phyloP scores from a whole-genome alignment of 1,140 invertebrate genomes.

The Amyelois transitella region DNA sequence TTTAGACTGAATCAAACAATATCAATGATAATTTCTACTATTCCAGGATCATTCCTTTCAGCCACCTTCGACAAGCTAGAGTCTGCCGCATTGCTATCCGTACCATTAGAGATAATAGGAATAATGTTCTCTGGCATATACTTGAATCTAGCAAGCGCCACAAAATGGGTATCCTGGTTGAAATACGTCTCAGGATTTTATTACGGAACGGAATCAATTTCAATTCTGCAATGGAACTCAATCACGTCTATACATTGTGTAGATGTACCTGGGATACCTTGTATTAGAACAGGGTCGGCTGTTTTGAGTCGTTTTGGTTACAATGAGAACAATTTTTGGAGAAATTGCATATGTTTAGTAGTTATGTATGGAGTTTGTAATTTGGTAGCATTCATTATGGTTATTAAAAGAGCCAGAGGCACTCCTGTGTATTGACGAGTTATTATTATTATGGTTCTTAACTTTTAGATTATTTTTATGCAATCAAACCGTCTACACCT shows the following conservation, averaged over 20 bases:
- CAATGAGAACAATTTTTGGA: constrained; percentile 36
- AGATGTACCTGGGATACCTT: constrained; percentile 32
- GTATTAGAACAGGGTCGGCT: constrained; percentile 43
- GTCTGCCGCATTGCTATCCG: constrained; percentile 73
- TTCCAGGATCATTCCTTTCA: constrained; percentile 75
- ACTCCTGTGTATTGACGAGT: constrained; percentile 23
- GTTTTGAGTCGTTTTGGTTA: constrained; percentile 54
- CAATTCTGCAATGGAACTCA: constrained; percentile 77
- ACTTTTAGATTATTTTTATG: no score
- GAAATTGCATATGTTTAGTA: constrained; percentile 43
- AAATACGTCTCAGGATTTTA: constrained; percentile 80
- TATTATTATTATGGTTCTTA: constrained; percentile 5
- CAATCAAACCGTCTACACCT: no score
- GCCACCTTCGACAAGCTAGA: constrained; percentile 76
- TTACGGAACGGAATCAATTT: constrained; percentile 78
- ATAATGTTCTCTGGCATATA: constrained; percentile 77
- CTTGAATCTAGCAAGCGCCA: constrained; percentile 72
- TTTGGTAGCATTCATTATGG: constrained; percentile 47
- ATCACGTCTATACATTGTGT: constrained; percentile 71
- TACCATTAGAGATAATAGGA: constrained; percentile 76
- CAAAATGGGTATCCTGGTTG: constrained; percentile 49
- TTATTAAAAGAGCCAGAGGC: constrained; percentile 44
- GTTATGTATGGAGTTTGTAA: constrained; percentile 43
- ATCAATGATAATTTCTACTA: neutral
- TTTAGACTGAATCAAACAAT: no score